Evolutionary conservation across 2,888 invertebrate genomes (phyloP).

Genomic region (Lampropteryx suffumata): DNA sequence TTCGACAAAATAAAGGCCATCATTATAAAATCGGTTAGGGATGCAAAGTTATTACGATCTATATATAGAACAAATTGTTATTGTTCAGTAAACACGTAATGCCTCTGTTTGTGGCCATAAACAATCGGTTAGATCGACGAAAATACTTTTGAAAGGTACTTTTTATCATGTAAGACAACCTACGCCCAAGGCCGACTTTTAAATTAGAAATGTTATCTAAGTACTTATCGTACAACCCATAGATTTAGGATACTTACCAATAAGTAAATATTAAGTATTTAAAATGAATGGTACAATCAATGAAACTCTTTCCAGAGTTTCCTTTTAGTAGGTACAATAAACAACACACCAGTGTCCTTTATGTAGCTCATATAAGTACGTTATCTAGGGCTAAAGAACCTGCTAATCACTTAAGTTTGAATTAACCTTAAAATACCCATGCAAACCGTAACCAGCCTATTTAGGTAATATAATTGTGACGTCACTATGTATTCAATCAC

Average conservation of each 20-base stretch:
- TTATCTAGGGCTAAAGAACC: background rate
- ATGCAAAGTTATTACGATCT: constrained; percentile 16
- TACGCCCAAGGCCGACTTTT: too few species aligned
- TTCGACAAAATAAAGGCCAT: constrained; percentile 21
- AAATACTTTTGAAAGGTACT: background rate
- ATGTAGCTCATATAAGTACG: too few species aligned
- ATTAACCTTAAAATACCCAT: constrained; percentile 9
- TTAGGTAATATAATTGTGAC: constrained; percentile 19
- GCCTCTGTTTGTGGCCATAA: constrained; percentile 3
- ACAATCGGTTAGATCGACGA: background rate
- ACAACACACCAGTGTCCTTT: too few species aligned
- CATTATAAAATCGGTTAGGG: constrained; percentile 18
- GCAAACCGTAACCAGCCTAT: constrained; percentile 10
- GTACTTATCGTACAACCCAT: too few species aligned
- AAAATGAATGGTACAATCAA: too few species aligned
- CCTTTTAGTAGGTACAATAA: too few species aligned
- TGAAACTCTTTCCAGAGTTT: too few species aligned
- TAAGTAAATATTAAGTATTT: too few species aligned
- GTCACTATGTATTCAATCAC: constrained; percentile 32
- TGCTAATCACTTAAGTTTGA: constrained; percentile 9
- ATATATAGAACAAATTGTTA: constrained; percentile 12
- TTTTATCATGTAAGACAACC: too few species aligned
- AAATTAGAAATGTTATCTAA: too few species aligned
- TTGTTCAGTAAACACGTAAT: constrained; percentile 15
- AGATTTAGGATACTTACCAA: too few species aligned